phyloP scores from a whole-genome alignment of 2,797 vertebrate species.

The Capromys pilorides region DNA sequence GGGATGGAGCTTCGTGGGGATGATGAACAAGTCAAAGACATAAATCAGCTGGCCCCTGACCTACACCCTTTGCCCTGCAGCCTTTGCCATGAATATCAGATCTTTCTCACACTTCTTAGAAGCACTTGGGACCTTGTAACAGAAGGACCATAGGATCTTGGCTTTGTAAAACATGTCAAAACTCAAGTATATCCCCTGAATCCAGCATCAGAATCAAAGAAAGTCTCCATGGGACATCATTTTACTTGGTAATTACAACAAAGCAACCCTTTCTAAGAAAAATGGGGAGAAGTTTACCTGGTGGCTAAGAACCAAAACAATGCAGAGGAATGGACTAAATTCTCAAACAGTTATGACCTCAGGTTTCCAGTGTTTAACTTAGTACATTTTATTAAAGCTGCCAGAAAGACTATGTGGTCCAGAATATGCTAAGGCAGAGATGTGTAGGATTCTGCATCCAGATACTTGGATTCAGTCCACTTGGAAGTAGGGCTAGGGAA shows the following conservation, averaged over 20 bases:
- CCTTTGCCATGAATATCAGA: slow-evolving; percentile 9
- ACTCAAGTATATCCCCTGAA: background rate
- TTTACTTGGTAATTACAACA: background rate
- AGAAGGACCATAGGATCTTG: background rate
- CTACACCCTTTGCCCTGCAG: slow-evolving; percentile 2
- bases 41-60: slow-evolving; percentile 33
- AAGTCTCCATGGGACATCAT: background rate
- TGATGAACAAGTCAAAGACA: slow-evolving; percentile 8
- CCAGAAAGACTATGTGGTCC: background rate
- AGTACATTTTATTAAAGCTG: background rate
- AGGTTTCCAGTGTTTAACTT: background rate
- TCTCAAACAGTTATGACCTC: background rate
- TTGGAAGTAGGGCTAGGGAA: background rate
- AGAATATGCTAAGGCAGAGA: background rate
- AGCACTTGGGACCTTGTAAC: background rate
- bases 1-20: background rate
- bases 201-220: slow-evolving; percentile 19
- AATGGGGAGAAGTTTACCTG: background rate
- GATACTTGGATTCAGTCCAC: background rate
- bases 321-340: background rate
- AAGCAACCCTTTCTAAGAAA: background rate
- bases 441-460: background rate
- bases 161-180: background rate
- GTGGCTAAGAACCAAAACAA: background rate
- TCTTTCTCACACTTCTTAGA: background rate